phyloP scores from a whole-genome alignment of 2,888 invertebrate genomes.

The Lordiphosa andalusiaca region DNA sequence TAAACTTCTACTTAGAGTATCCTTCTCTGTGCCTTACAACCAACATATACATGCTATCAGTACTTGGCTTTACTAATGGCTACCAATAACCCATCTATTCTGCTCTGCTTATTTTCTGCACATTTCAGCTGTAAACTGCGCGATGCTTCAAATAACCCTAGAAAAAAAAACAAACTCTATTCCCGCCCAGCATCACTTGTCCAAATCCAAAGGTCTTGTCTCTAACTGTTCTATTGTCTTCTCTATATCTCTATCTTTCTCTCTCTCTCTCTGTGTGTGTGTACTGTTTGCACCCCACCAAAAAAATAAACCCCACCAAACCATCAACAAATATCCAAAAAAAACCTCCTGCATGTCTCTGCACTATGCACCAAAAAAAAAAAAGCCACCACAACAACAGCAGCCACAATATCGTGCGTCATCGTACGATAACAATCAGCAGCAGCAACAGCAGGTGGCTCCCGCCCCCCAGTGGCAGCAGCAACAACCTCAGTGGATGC shows the following conservation, averaged over 20 bases:
- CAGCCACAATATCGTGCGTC: constrained; percentile 72
- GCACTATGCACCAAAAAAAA: constrained; percentile 29
- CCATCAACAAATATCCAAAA: constrained; percentile 42
- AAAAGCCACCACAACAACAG: constrained; percentile 33
- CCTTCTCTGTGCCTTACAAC: not conserved
- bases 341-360: constrained; percentile 40
- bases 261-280: constrained; percentile 24
- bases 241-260: constrained; percentile 41
- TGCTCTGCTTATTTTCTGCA: constrained; percentile 45
- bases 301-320: constrained; percentile 19
- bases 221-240: constrained; percentile 52
- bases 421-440: constrained; percentile 55
- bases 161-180: not conserved
- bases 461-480: constrained; percentile 43
- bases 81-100: constrained; percentile 19
- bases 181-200: constrained; percentile 11
- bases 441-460: constrained; percentile 43
- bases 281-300: constrained; percentile 36
- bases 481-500: constrained; percentile 39
- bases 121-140: constrained; percentile 69
- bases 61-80: constrained; percentile 14
- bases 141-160: not conserved
- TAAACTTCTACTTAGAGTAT: not conserved
- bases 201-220: constrained; percentile 32
- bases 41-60: not conserved